Base-by-base conservation (phyloP, 37 sponge, comb jelly and placozoan genomes). In the Petrosia ficiformis region DNA sequence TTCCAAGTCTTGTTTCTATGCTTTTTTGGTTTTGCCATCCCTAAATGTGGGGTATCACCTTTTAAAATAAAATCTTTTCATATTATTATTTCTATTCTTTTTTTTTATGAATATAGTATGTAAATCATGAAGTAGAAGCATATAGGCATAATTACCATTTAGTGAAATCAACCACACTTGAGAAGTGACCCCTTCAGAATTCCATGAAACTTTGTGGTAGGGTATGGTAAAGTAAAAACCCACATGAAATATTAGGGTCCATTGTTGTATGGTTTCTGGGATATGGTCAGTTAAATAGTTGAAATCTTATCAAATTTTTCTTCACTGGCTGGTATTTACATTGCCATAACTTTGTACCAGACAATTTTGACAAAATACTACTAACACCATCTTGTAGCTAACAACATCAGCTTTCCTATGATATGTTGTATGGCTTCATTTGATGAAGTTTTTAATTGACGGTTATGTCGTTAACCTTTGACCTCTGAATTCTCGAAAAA, bases 161-260 rank as follows among this genome's bases (percentile, higher is more conserved):
- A n/a, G n/a, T 64, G 65, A 73, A 61, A 61, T 61, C 63, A 61
- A 48, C 63, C 14, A 8, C 5, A 61, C 14, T n/a, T n/a, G 6
- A n/a, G 11, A 5, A n/a, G 63, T 61, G 54, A 61, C 63, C 14
- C 28, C 22, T 22, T 26, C 63, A 61, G 63, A 61, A n/a, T 61
- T 61, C 28, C 5, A 22, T 22, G 63, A 61, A 61, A 22, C 26
- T 61, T 61, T 6, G 25, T 22, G 5, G 22, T 26, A 26, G n/a
- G 11, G 63, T 61, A 26, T 5, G 26, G 25, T 61, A 61, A 8
- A n/a, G 14, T 61, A n/a, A n/a, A 19, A 16, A 48, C 54, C 54
- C 54, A 48, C 54, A 10, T 19, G 10, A 16, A 48, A 48, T 48
- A 48, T 48, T 48, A 19, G 14, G 16, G 54, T 16, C 16, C 14